Evolutionary conservation across 2,888 invertebrate species (phyloP), one percentile per base, ranked within the genome.

Genomic region (Ophion obscuratus): DNA sequence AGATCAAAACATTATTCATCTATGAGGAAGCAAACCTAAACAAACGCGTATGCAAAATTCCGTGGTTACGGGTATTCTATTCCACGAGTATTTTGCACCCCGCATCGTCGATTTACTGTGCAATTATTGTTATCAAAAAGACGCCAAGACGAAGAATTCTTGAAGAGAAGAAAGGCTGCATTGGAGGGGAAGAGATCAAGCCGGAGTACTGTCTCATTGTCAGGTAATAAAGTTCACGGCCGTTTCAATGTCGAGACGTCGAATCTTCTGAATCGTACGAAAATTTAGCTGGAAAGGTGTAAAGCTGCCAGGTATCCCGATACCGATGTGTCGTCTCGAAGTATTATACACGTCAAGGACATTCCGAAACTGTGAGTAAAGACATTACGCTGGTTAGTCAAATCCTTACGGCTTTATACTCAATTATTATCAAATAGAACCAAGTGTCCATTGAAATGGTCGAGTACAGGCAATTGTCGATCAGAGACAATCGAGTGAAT

Each of bases 241-340:
- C 76, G 75, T 71, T 70, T 70, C 4, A 11, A n/a, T n/a, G 64
- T 61, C n/a, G 70, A 74, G 20, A 9, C 74, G 73, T 92, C 93
- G 1, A 93, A 93, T 6, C 85, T 94, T 7, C 68, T 92, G 1
- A 91, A 92, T 24, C 88, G 90, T 2, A 93, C 94, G 0, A 90
- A 91, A 84, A 90, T 90, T 14, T 93, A 93, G 93, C 89, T 89
- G 53, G 91, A 92, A 71, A 93, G 90, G 84, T 91, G 91, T 67
- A 90, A 85, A 87, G 59, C 68, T 2, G 76, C 11, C 24, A 53
- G 83, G 0, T 80, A 87, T 77, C 40, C 61, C 9, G 62, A 62
- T 31, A 11, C 14, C 4, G 75, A 80, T 20, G 86, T 81, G 9
- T 40, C 73, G 5, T 68, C 83, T 2, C 88, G 83, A 10, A 80